Evolutionary conservation across 1,140 invertebrate genomes (phyloP), one percentile per base, ranked within the genome.

Genomic region (Saccostrea glomerata): DNA sequence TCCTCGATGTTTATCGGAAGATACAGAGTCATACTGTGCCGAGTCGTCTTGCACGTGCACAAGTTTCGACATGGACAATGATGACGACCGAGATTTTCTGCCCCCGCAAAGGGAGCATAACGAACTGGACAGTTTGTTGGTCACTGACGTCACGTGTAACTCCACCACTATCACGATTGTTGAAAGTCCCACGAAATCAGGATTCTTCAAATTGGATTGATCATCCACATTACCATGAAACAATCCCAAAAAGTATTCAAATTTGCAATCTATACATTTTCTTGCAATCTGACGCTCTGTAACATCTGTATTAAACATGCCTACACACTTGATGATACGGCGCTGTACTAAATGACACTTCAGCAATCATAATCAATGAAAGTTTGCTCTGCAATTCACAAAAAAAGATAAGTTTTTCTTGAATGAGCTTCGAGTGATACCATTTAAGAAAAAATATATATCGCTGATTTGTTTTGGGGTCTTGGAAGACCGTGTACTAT

Each of bases 141-240:
- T 92, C 60, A 92, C 91, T 0, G 91, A 92, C 25, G 92, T 93
- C 54, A 92, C 91, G n/a, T 91, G 90, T 40, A 91, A 92, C 56
- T 90, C 88, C 66, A 60, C 92, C n/a, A 91, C 91, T 20, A 90
- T 93, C 15, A 92, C 92, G 17, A 91, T 93, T 73, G 66, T 92
- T 36, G 92, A 93, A 88, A 92, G 92, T 85, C 88, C 90, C 9
- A 91, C 91, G 13, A 89, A 91, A 87, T 56, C 84, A 30, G 92
- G 92, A 55, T 93, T 93, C 88, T 93, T 93, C 70, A 91, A 91
- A 58, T 20, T 25, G 40, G 89, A 86, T 58, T 77, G 84, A 70
- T 83, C 12, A 82, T 11, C n/a, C 17, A 36, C 13, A 36, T 36
- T 30, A 77, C 25, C 70, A 30, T 30, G 70, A 77, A 30, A 77